Evolutionary conservation across 1,140 invertebrate species (phyloP).

Genomic region (Leguminivora glycinivorella): DNA sequence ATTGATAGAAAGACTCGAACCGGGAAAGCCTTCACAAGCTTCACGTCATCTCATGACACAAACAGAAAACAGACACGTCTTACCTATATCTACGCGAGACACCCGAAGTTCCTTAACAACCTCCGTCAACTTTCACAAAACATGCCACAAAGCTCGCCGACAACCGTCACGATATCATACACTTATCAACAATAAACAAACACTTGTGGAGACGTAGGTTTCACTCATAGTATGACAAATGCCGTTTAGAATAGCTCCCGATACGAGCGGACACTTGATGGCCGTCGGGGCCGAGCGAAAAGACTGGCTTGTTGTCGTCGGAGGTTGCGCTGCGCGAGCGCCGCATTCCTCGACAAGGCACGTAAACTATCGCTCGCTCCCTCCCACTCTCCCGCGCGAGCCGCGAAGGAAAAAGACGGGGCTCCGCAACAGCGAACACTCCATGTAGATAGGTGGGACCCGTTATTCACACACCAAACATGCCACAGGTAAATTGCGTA

Average conservation of each 20-base stretch:
- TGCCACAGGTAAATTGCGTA: constrained; percentile 26
- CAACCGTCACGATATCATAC: constrained; percentile 61
- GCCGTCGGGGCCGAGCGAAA: constrained; percentile 60
- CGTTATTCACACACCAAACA: constrained; percentile 68
- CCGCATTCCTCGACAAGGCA: constrained; percentile 69
- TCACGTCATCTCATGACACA: constrained; percentile 52
- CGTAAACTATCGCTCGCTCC: constrained; percentile 54
- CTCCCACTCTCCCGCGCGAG: constrained; percentile 35
- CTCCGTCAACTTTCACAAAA: constrained; percentile 67
- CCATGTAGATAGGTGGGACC: constrained; percentile 66
- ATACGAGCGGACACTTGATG: constrained; percentile 43
- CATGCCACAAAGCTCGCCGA: constrained; percentile 69
- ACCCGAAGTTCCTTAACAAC: constrained; percentile 59
- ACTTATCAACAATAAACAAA: constrained; percentile 61
- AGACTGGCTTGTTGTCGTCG: constrained; percentile 62
- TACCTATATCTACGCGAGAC: constrained; percentile 66
- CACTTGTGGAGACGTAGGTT: constrained; percentile 61
- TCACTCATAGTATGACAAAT: constrained; percentile 72
- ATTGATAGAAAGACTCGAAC: constrained; percentile 3
- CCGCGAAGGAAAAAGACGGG: constrained; percentile 35
- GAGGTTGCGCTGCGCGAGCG: constrained; percentile 62
- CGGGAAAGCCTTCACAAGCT: constrained; percentile 37
- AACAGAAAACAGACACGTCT: constrained; percentile 58
- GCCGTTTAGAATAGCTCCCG: constrained; percentile 37
- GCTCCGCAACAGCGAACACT: constrained; percentile 37